Evolutionary conservation across 2,113 vertebrate genomes (phyloP).

Genomic region (Paradoxurus hermaphroditus): DNA sequence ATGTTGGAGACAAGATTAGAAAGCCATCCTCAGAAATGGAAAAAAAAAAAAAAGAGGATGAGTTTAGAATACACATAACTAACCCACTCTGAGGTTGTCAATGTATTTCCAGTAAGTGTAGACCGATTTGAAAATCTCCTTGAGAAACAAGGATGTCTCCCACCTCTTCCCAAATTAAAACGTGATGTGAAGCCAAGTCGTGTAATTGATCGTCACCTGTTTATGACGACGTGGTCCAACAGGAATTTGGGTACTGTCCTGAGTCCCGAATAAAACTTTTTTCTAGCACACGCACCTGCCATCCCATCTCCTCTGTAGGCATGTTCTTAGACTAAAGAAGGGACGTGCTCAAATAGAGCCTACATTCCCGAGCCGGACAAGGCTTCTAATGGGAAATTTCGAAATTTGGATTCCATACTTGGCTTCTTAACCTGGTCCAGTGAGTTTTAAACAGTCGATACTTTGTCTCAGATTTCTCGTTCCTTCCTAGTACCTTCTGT

Average conservation of each 20-base stretch:
- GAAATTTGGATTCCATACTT: slow-evolving; percentile 18
- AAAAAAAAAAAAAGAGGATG: neutral
- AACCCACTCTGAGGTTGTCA: neutral
- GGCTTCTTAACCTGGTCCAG: neutral
- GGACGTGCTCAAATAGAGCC: neutral
- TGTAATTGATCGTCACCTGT: neutral
- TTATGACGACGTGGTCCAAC: neutral
- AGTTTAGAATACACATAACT: neutral
- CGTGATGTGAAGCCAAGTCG: neutral
- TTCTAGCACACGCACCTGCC: neutral
- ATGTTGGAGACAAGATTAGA: neutral
- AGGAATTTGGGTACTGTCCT: neutral
- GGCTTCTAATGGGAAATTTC: neutral
- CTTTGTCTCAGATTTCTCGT: slow-evolving; percentile 1
- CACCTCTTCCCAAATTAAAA: slow-evolving; percentile 26
- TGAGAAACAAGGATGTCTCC: neutral
- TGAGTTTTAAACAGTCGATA: neutral
- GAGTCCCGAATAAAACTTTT: neutral
- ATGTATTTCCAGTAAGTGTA: neutral
- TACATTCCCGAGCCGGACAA: neutral
- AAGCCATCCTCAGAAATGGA: neutral
- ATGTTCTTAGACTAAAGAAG: slow-evolving; percentile 1
- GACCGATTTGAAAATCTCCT: slow-evolving; percentile 7
- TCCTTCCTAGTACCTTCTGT: neutral
- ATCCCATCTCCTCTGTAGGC: neutral